Evolutionary conservation across 2,113 vertebrate genomes (phyloP), one percentile per base, ranked within the genome.

Genomic region (Oncorhynchus tshawytscha): DNA sequence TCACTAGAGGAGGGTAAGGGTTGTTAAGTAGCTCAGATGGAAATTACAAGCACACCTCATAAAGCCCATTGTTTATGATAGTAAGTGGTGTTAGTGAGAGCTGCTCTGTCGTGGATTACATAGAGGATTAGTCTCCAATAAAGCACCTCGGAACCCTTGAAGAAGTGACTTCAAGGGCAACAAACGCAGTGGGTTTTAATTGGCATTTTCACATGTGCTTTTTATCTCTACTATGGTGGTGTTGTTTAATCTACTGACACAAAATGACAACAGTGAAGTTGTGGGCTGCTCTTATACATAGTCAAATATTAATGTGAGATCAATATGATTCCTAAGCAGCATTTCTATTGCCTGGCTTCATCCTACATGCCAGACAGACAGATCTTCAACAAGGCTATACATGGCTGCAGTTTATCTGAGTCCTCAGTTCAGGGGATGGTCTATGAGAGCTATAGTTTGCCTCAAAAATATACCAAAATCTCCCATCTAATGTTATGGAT

Each of bases 151-250:
- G 76, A 65, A 27, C 18, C 75, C 84, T 87, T 85, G 78, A 86
- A 16, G 60, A 49, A 77, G 57, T 13, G n/a, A 82, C 81, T 80
- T 76, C 70, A 86, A 85, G 84, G 24, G 1, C 12, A 85, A 84
- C 25, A 1, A 8, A 59, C 73, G 70, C 65, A 60, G 70, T 72
- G 65, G 29, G 65, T 57, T 60, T 11, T 66, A 82, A 69, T 74
- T 85, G 84, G 81, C 77, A 84, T 78, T 79, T 81, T 78, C 77
- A 76, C 74, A 81, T 80, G 77, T 77, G 73, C 74, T 87, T 83
- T 87, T 84, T 86, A 45, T 65, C 70, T n/a, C 18, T 54, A 59
- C 78, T 73, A 60, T 20, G n/a, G 24, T 71, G 75, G 48, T 71
- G 67, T 39, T 45, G 60, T 77, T 83, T 82, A 76, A 80, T 70